Evolutionary conservation across 2,888 invertebrate genomes (phyloP).

Genomic region (Synanthedon vespiformis): DNA sequence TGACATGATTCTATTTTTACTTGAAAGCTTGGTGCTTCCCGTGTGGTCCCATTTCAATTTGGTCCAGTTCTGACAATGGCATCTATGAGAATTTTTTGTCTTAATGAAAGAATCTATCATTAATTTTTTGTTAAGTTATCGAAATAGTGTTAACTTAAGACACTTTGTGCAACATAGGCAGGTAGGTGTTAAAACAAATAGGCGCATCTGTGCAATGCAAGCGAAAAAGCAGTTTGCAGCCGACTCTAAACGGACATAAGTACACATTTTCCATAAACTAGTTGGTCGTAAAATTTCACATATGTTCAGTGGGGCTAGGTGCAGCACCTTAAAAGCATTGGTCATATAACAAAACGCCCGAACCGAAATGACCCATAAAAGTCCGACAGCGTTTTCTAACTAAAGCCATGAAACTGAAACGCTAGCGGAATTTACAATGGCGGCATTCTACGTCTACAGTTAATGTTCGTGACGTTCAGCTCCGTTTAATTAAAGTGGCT

Average conservation of each 20-base stretch:
- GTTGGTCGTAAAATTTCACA: slow-evolving; percentile 59
- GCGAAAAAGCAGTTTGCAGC: slow-evolving; percentile 8
- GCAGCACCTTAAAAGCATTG: slow-evolving; percentile 71
- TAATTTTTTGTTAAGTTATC: too few relatives aligned
- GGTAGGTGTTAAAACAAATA: slow-evolving; percentile 16
- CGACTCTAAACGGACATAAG: slow-evolving; percentile 39
- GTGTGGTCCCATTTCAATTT: too few relatives aligned
- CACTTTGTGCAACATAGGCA: too few relatives aligned
- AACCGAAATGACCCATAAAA: slow-evolving; percentile 72
- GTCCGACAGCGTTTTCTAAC: slow-evolving; percentile 68
- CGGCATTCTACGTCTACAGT: slow-evolving; percentile 53
- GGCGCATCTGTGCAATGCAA: slow-evolving; percentile 22
- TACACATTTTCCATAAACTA: slow-evolving; percentile 60
- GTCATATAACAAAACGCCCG: slow-evolving; percentile 71
- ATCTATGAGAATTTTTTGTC: too few relatives aligned
- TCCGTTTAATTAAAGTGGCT: slow-evolving; percentile 64
- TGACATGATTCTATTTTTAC: too few relatives aligned
- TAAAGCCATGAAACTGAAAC: slow-evolving; percentile 70
- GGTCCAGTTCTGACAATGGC: too few relatives aligned
- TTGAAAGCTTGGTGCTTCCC: too few relatives aligned
- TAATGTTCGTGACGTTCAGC: slow-evolving; percentile 62
- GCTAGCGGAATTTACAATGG: slow-evolving; percentile 65
- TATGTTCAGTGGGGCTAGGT: slow-evolving; percentile 65
- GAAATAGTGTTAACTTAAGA: too few relatives aligned
- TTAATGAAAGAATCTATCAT: too few relatives aligned